Base-by-base conservation (phyloP, 1,140 invertebrate genomes). In the Heterodera carotae region DNA sequence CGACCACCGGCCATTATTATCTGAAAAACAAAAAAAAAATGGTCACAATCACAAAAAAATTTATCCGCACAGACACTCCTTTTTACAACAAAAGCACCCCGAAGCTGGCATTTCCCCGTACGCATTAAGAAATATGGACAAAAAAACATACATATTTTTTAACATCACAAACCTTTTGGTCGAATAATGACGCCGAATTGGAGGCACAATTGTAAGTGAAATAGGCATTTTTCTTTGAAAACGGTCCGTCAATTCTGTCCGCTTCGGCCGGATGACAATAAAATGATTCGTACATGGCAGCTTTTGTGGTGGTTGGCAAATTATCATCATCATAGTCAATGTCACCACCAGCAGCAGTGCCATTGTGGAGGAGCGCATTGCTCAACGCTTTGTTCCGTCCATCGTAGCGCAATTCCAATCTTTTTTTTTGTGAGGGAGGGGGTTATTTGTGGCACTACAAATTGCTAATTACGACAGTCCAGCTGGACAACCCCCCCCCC, bases 271-370 rank as follows among this genome's bases (percentile, higher is more conserved):
- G 27, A 33, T n/a, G n/a, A n/a, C 75, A 66, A 33, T 75, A 82
- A 48, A 83, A 76, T 0, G 77, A 80, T 15, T 83, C 82, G 31
- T 75, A 62, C 71, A 82, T 76, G 34, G n/a, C n/a, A n/a, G n/a
- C n/a, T n/a, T 27, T 39, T n/a, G n/a, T 29, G n/a, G 60, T 31
- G 27, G 76, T 8, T 0, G 6, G 53, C 22, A 68, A 43, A 39
- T 76, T 79, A 8, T 43, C 39, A 2, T 0, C 39, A 2, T 43
- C 39, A 2, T 43, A 6, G 6, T 43, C 39, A 43, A 0, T 2
- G 12, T 43, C 39, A 12, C 12, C 6, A 43, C 12, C 39, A 43
- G 6, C 36, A 39, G n/a, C 27, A 22, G 27, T n/a, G 18, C 7
- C 48, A 48, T 39, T 79, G 25, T 75, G 27, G 27, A 27, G 34